Base-by-base conservation (phyloP, 2,888 invertebrate species). In the Nezara viridula region DNA sequence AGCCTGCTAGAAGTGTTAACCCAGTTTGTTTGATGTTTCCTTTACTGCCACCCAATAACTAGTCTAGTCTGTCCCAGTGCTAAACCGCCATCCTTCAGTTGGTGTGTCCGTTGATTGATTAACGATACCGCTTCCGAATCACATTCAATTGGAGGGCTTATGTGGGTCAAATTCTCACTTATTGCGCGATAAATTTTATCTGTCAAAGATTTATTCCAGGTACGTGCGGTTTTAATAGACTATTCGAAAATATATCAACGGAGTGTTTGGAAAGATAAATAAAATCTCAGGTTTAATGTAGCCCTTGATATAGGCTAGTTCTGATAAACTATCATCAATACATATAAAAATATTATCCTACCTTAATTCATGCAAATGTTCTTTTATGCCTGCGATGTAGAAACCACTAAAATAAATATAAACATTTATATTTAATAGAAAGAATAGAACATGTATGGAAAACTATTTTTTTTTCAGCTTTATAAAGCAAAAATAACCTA, bases 11-110 rank as follows among this genome's bases (percentile, higher is more conserved):
- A 32, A 37, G 32, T 73, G 66, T 73, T 73, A 73, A 73, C 66
- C 32, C 66, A 37, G 66, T 73, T 73, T 73, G 66, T 32, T 73
- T 73, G 66, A 73, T 73, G 66, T 19, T 73, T 37, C 37, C 32
- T 73, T 73, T 73, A 73, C 66, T 73, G 21, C 66, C 66, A 9
- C 6, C 66, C 66, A 73, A 73, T 73, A 73, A 73, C 32, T 32
- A 66, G 9, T 37, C 19, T 21, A 6, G 32, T 21, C 66, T 21
- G 32, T 16, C 9, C 19, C 66, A 21, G 0, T 37, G 37, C 19
- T 73, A 73, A 73, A 73, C 66, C 66, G 37, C 66, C 19, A 7
- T 37, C 37, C 21, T 9, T 4, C 14, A 37, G 32, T 7, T 73
- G 7, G 66, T 73, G 19, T 32, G 32, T 7, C 19, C 19, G 2